phyloP scores from a whole-genome alignment of 2,797 vertebrate genomes.

The Choloepus didactylus region DNA sequence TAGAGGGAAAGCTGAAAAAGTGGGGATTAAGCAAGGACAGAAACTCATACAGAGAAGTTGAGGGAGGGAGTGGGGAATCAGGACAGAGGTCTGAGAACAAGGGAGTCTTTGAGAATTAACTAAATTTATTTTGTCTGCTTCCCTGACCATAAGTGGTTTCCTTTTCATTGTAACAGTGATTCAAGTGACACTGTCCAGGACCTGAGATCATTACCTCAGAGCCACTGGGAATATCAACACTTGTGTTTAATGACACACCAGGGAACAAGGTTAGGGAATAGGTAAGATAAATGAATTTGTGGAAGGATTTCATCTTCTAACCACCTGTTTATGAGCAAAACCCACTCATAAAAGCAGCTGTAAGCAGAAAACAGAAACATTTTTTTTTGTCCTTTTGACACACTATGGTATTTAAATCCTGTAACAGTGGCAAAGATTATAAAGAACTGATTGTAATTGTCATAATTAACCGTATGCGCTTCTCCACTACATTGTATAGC shows the following conservation, averaged over 20 bases:
- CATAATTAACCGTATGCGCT: constrained; percentile 88
- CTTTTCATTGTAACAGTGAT: not conserved
- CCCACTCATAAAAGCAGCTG: constrained; percentile 88
- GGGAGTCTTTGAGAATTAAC: not conserved
- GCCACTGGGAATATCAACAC: constrained; percentile 57
- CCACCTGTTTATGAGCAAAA: constrained; percentile 92
- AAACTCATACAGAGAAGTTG: not conserved
- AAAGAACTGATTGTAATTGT: constrained; percentile 87
- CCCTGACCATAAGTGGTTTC: not conserved
- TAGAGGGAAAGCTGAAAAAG: not conserved
- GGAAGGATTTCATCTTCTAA: constrained; percentile 86
- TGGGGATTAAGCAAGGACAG: not conserved
- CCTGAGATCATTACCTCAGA: constrained; percentile 64
- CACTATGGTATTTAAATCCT: constrained; percentile 87
- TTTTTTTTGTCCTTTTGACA: constrained; percentile 86
- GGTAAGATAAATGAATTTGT: constrained; percentile 82
- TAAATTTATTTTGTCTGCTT: not conserved
- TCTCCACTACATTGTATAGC: constrained; percentile 86
- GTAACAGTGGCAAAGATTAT: constrained; percentile 85
- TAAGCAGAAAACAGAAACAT: constrained; percentile 87
- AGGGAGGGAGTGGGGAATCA: not conserved
- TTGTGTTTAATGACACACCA: constrained; percentile 66
- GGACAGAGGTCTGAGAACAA: not conserved
- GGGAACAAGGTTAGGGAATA: constrained; percentile 72
- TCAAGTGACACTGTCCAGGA: constrained; percentile 46